Base-by-base conservation (phyloP, 2,113 vertebrate species). In the Campylomormyrus tamandua region DNA sequence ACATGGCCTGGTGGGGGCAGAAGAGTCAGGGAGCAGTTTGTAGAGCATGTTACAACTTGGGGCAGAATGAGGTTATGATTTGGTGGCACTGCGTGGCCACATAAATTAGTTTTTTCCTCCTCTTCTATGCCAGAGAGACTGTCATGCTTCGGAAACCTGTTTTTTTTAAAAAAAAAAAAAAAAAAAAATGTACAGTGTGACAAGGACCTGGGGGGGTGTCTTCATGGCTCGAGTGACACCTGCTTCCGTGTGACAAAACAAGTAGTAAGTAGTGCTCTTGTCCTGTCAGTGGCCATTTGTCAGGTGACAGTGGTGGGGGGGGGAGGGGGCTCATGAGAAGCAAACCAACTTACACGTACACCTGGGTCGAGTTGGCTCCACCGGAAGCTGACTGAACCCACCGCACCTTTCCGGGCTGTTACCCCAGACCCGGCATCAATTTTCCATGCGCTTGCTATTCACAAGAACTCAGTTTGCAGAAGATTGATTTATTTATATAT, bases 11-110 rank as follows among this genome's bases (percentile, higher is more conserved):
- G 74, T n/a, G 11, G 24, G 88, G 45, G 24, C 8, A 45, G 52
- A 39, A 31, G 66, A 91, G 92, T 85, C 10, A 88, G 94, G 92
- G 94, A 92, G 94, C 92, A 92, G 92, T 92, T 92, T 48, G 31
- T 48, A 48, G 46, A n/a, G 45, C 19, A 1, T 86, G 46, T 31
- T 49, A 49, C 49, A 27, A 70, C 62, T 50, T 13, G 10, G 21
- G n/a, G 19, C 83, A 50, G 2, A 48, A 49, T 13, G 19, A 49
- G 83, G 45, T 27, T 50, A n/a, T 27, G 45, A 27, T 86, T 5
- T 21, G 24, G 35, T 84, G 46, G 83, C 24, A 8, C 17, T 45
- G 17, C 3, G 1, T 84, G 21, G 45, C 83, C 7, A 13, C 48
- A 24, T 49, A 46, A 49, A 50, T 86, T n/a, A 86, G 46, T 42